These are phyloP conservation scores for Drosophila pectinifera DNA, from an alignment of 1,140 invertebrate genomes.

Conservation along the genomic window DNA sequence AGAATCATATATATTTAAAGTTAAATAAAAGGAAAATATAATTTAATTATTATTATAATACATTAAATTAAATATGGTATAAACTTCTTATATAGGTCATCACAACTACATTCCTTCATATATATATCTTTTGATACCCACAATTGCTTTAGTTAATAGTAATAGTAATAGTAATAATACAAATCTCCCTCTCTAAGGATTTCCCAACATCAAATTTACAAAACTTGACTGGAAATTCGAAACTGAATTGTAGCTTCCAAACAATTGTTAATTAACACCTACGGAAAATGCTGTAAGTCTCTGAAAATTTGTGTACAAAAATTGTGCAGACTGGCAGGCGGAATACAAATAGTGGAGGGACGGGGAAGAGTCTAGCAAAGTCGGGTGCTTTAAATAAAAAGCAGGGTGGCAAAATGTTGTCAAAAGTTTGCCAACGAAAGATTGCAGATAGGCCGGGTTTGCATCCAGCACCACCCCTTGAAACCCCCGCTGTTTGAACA, in stretches of 20 bases:
- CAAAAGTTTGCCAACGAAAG: constrained; percentile 67
- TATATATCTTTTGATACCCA: not conserved
- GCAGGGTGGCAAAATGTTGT: constrained; percentile 68
- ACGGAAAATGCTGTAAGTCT: constrained; percentile 27
- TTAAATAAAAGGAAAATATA: not conserved
- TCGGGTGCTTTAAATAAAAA: not conserved
- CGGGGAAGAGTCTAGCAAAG: constrained; percentile 18
- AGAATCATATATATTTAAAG: no score
- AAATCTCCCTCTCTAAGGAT: not conserved
- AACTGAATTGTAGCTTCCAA: constrained; percentile 45
- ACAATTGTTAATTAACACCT: constrained; percentile 68
- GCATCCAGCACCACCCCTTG: not conserved
- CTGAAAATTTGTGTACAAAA: constrained; percentile 52
- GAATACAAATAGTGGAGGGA: not conserved
- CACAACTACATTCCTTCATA: not conserved
- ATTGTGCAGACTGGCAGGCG: constrained; percentile 18
- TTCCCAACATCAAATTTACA: not conserved
- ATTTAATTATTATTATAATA: no score
- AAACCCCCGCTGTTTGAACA: not conserved
- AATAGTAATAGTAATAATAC: no score
- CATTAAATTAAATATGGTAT: no score
- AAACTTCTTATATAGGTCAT: not conserved
- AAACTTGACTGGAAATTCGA: constrained; percentile 19
- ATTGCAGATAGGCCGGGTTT: constrained; percentile 49
- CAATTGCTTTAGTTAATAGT: not conserved